Conservation (phyloP, 1,140 invertebrate genomes). For the Lepidurus packardi region DNA sequence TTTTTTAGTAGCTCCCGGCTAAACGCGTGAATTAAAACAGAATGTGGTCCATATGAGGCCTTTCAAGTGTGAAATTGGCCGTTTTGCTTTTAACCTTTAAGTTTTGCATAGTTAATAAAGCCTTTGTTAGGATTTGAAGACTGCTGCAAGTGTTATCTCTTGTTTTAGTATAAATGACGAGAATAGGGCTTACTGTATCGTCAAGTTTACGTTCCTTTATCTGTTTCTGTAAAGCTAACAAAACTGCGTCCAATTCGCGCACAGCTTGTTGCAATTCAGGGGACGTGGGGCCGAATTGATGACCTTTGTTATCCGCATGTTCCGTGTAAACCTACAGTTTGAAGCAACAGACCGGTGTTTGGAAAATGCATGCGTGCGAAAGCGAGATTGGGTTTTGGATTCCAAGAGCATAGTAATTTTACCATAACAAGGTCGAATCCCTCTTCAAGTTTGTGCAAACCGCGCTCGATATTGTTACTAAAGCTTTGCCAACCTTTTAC, state of each 20-base stretch:
- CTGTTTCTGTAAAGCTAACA: conserved; percentile 25
- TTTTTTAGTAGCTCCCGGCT: too few species aligned
- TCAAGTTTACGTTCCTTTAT: conserved; percentile 29
- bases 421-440: conserved; percentile 37
- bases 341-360: neutral
- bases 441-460: conserved; percentile 27
- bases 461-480: conserved; percentile 27
- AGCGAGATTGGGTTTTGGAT: neutral
- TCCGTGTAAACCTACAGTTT: conserved; percentile 34
- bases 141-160: neutral
- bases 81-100: too few species aligned
- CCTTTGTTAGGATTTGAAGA: too few species aligned
- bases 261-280: conserved; percentile 31
- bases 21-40: too few species aligned
- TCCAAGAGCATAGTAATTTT: neutral
- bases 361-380: neutral
- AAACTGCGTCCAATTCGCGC: conserved; percentile 32
- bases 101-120: too few species aligned
- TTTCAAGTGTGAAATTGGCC: too few species aligned
- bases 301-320: conserved; percentile 35
- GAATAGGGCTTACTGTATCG: conserved; percentile 16
- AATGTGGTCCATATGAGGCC: too few species aligned
- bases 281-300: conserved; percentile 33
- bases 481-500: conserved; percentile 30
- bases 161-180: neutral